Percentiles rank a stretch among this genome's conserved stretches.
phyloP scores from a whole-genome alignment of 1,140 invertebrate genomes.

The Halictus rubicundus region DNA sequence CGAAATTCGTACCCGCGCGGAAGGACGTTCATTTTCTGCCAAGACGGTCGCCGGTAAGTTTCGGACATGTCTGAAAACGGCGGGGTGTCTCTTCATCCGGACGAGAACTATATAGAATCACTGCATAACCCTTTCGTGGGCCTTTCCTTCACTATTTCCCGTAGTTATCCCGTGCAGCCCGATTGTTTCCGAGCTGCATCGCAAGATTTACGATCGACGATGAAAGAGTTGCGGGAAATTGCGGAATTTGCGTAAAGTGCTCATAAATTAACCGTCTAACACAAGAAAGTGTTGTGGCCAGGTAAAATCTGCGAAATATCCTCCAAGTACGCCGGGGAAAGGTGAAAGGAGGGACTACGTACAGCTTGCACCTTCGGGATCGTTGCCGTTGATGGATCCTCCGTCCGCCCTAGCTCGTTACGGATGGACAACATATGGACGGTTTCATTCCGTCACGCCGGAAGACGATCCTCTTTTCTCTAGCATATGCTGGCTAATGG shows the following conservation, averaged over 20 bases:
- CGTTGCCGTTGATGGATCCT: neutral
- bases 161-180: conserved; percentile 54
- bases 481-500: conserved; percentile 20
- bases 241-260: conserved; percentile 67
- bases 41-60: too few relatives aligned
- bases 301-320: conserved; percentile 60
- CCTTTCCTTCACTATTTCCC: conserved; percentile 30
- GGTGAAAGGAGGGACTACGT: neutral
- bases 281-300: conserved; percentile 29
- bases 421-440: conserved; percentile 38
- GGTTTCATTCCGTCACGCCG: neutral
- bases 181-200: conserved; percentile 54
- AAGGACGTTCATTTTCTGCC: too few relatives aligned
- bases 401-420: neutral
- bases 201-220: conserved; percentile 55
- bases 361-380: neutral
- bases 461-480: conserved; percentile 20
- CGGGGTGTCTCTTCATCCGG: neutral
- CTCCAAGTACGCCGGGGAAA: neutral
- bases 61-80: neutral
- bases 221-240: conserved; percentile 7
- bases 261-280: conserved; percentile 68
- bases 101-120: neutral
- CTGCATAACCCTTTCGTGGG: conserved; percentile 26
- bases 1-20: neutral